These are phyloP conservation scores for Sorex maritimensis DNA, from an alignment of 2,797 vertebrate genomes.

Conservation along the genomic window DNA sequence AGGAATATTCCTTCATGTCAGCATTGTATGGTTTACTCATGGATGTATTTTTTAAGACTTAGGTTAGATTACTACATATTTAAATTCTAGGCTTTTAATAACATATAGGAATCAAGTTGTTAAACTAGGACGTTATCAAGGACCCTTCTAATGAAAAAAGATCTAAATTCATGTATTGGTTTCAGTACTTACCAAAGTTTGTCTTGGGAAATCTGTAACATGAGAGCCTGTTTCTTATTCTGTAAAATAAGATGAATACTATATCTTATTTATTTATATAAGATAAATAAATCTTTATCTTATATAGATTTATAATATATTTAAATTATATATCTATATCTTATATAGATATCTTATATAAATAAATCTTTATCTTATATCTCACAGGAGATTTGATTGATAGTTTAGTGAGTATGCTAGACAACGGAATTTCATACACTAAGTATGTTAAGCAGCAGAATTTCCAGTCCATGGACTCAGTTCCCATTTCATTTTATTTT, in stretches of 20 bases:
- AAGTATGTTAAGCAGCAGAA: not conserved
- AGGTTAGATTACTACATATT: conserved; percentile 30
- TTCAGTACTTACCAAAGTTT: conserved; percentile 5
- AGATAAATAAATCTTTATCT: no score
- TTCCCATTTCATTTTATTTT: conserved; percentile 33
- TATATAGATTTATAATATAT: no score
- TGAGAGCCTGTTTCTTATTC: not conserved
- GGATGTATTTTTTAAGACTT: not conserved
- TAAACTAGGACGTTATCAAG: not conserved
- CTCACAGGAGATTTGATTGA: conserved; percentile 1
- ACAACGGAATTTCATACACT: not conserved
- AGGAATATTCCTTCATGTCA: not conserved
- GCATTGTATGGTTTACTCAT: not conserved
- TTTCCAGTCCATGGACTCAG: not conserved
- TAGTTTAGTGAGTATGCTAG: not conserved
- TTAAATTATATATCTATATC: no score
- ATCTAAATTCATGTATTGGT: not conserved
- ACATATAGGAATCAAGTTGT: not conserved
- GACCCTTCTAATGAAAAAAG: conserved; percentile 1
- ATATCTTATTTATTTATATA: not conserved
- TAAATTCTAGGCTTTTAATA: not conserved
- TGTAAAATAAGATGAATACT: not conserved
- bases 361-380: not conserved
- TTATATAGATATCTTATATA: no score
- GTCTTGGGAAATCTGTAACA: conserved; percentile 3